Base-by-base conservation (phyloP, 2,888 invertebrate species). In the Drosophila meridionalis region DNA sequence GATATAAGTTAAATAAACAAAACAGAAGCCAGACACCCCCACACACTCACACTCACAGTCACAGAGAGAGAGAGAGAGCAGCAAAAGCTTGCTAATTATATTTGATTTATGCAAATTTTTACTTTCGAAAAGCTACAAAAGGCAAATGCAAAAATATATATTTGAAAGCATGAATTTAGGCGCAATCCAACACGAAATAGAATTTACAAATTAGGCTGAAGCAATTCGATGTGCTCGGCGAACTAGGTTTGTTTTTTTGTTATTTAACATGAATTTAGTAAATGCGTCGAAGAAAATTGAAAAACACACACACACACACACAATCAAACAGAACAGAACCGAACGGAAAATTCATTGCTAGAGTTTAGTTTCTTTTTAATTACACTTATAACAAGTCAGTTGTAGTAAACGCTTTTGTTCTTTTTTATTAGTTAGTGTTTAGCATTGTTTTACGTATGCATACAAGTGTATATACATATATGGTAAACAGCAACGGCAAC, bases 1-100 rank as follows among this genome's bases (percentile, higher is more conserved):
- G 91, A 68, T 90, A 75, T 87, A 87, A 87, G 87, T 86, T 88
- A 80, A 90, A 88, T 82, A 84, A 87, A 71, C 68, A 62, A 76
- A 76, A n/a, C 56, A 85, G 58, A 87, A 76, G 73, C 69, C 64
- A 60, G 53, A 73, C 47, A 78, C 20, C 63, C 67, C 70, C 61
- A 74, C 57, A 57, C 52, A 48, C 52, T 67, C 20, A 38, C 32
- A 62, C 45, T 56, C 52, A 58, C 9, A 60, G n/a, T 55, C 56
- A 12, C 20, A 34, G 28, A 14, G 50, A 5, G 50, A 32, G 32
- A 50, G 11, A 32, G 32, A 34, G 50, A 50, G 50, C 50, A 50
- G 32, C 32, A n/a, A 50, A 48, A 47, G 52, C 58, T 60, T 74
- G 62, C 78, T 72, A 64, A 78, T 60, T 74, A 61, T 40, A 60